Evolutionary conservation across 2,113 vertebrate species (phyloP), one percentile per base, ranked within the genome.

Genomic region (Rhinoderma darwinii): DNA sequence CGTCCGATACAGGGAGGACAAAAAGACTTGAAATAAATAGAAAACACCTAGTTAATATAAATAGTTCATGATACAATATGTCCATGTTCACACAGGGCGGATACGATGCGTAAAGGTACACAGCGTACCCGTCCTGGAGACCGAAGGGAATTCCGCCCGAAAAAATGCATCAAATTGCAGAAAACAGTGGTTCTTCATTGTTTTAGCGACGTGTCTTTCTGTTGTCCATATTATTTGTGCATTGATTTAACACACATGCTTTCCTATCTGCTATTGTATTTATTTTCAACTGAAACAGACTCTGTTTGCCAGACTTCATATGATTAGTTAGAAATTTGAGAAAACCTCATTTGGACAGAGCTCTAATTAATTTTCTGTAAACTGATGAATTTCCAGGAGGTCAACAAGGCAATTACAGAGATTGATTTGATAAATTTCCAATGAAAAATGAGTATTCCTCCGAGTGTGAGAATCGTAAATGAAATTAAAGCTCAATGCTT

Each of bases 351-450:
- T 61, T 61, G 22, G 41, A 39, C 54, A 79, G 37, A n/a, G 50
- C 51, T 61, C 50, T 61, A 37, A 41, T 25, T 81, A 35, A 81
- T 61, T 81, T 81, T 25, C 78, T 37, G 32, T 61, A 81, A 81
- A 61, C 22, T 81, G 32, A 56, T 56, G 32, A 54, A 56, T 79
- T 54, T 81, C 54, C 32, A 61, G 37, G 35, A 59, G 78, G 78
- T 61, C 32, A 56, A 41, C 32, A 81, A 39, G 50, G 61, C 37
- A 81, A 81, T 81, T 56, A 8, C 35, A 81, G 37, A 81, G 78
- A 81, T 41, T 81, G 54, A 81, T 81, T 81, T 81, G 35, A 39
- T 78, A 78, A 78, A 47, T 50, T 54, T 54, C 76, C 47, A 35
- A 37, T 50, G 76, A 78, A 78, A 32, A 78, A 78, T 51, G 41